Evolutionary conservation across 2,888 invertebrate species (phyloP), one percentile per base, ranked within the genome.

Genomic region (Saturnia pavonia): DNA sequence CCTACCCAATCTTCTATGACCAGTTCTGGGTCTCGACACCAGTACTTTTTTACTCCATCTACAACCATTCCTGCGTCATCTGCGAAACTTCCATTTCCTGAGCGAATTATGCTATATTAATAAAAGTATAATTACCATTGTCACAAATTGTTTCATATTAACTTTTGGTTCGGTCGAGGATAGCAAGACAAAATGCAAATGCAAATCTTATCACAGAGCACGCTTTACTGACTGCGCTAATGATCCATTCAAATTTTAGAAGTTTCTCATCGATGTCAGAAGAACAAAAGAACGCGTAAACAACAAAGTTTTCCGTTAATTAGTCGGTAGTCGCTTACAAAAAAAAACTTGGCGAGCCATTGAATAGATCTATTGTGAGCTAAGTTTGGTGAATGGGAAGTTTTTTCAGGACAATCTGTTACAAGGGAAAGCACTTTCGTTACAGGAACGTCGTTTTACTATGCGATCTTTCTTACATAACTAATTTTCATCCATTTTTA

Each of bases 401-500:
- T 83, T 84, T 84, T 83, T 77, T 74, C 75, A 70, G 73, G 75
- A 72, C 69, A 73, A 72, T 72, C 73, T 71, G 70, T 66, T 79
- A 85, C 86, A 84, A 77, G 80, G 72, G 76, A 85, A 85, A 80
- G 82, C 85, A 83, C 85, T 85, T 80, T 77, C 78, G 80, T 72
- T 74, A 65, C 40, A 9, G 42, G 72, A 40, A 70, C 67, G 70
- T 75, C 76, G 34, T 19, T 27, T 48, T 14, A 60, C 51, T 54
- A 25, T 40, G 68, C 45, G 68, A 65, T 65, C 65, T 65, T 65
- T 40, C 34, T 40, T 40, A 65, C 65, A 40, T 65, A 19, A 40
- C 11, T 40, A 65, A 14, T 25, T 60, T 25, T 60, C n/a, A n/a
- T n/a, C n/a, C n/a, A n/a, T n/a, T n/a, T n/a, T n/a, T n/a, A n/a